These are phyloP conservation scores for Zaprionus bogoriensis DNA, from an alignment of 2,888 invertebrate genomes.

Conservation along the genomic window DNA sequence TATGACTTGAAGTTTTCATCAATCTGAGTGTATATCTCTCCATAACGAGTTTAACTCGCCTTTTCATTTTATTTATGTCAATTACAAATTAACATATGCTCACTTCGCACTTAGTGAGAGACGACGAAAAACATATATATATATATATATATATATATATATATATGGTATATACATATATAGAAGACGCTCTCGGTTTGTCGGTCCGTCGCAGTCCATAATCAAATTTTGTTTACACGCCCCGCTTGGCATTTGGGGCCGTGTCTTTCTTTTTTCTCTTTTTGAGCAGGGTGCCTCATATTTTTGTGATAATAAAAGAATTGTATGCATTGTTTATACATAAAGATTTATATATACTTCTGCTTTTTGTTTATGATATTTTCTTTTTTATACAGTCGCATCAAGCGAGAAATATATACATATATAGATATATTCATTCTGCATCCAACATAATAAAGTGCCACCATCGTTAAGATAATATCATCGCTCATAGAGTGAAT, in stretches of 20 bases:
- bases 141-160: too few species aligned
- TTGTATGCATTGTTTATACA: background rate
- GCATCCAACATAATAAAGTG: conserved; percentile 8
- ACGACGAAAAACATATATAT: too few species aligned
- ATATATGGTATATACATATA: too few species aligned
- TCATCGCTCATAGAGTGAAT: conserved; percentile 23
- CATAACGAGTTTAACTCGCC: background rate
- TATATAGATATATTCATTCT: conserved; percentile 6
- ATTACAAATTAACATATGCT: conserved; percentile 66
- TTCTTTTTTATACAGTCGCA: background rate
- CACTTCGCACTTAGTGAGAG: conserved; percentile 38
- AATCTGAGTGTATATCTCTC: background rate
- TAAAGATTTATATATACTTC: background rate
- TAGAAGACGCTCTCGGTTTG: conserved; percentile 14
- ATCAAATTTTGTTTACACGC: conserved; percentile 55
- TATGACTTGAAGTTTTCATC: too few species aligned
- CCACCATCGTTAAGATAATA: conserved; percentile 41
- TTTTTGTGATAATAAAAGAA: background rate
- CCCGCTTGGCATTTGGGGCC: conserved; percentile 31
- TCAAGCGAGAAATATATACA: too few species aligned
- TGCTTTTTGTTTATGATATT: background rate
- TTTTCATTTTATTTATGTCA: conserved; percentile 57
- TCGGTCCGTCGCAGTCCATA: conserved; percentile 18
- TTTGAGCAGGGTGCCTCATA: conserved; percentile 32
- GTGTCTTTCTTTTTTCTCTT: background rate